Evolutionary conservation across 35 echinoderm and acorn worm genomes (phyloP).

Genomic region (Anneissia japonica): DNA sequence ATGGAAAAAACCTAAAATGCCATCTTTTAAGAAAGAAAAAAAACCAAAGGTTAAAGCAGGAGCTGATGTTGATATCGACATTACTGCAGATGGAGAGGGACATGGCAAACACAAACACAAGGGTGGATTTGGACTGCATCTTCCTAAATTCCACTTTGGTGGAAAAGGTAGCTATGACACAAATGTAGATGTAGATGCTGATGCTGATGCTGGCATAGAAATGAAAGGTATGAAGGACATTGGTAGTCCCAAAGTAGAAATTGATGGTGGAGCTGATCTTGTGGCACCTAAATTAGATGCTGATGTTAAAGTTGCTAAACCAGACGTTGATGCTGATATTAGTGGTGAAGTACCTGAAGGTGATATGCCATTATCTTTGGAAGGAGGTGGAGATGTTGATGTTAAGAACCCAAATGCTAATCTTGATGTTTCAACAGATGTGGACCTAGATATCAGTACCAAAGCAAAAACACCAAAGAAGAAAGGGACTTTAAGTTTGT

Average conservation of each 20-base stretch:
- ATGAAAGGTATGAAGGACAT: not conserved
- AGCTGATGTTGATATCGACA: conserved; percentile 18
- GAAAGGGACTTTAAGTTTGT: not conserved
- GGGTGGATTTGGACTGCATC: conserved; percentile 42
- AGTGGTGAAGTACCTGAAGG: not conserved
- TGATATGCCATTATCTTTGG: not conserved
- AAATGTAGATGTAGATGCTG: conserved; percentile 2
- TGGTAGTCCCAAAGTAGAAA: not conserved
- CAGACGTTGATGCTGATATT: conserved; percentile 7
- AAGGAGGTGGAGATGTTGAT: conserved; percentile 27
- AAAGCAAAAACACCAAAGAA: not conserved
- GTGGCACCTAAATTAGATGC: conserved; percentile 22
- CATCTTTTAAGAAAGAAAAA: not conserved
- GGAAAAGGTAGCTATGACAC: conserved; percentile 16
- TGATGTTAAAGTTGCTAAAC: conserved; percentile 17
- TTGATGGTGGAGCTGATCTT: not conserved
- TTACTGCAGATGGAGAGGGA: not conserved
- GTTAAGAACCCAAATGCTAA: conserved; percentile 13
- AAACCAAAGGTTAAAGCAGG: conserved; percentile 13
- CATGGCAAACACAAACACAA: conserved; percentile 31
- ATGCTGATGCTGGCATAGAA: conserved; percentile 13
- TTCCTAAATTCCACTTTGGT: conserved; percentile 15
- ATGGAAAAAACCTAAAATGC: not conserved
- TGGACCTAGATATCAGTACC: not conserved
- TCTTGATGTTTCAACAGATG: not conserved